Evolutionary conservation across 2,888 invertebrate species (phyloP).

Genomic region (Plebejus argus): DNA sequence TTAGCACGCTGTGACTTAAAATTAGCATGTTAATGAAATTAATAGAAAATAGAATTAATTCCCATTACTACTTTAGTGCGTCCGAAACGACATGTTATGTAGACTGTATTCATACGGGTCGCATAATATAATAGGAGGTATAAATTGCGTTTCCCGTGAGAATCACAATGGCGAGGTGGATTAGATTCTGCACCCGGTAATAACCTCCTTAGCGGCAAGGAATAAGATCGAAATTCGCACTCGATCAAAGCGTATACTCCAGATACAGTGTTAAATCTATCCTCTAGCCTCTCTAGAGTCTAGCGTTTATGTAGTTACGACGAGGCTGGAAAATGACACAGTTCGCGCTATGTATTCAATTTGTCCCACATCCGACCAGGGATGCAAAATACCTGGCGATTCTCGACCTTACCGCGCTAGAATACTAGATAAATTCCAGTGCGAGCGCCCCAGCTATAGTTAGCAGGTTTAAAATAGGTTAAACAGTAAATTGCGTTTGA

Average conservation of each 20-base stretch:
- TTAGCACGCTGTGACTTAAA: no score
- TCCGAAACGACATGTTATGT: no score
- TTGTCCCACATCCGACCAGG: slow-evolving; percentile 16
- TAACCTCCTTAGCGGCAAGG: not conserved
- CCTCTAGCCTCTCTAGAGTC: no score
- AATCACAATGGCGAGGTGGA: not conserved
- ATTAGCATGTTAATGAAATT: no score
- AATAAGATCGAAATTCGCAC: not conserved
- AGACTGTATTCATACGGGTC: not conserved
- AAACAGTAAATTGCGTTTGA: slow-evolving; percentile 58
- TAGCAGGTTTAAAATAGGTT: slow-evolving; percentile 39
- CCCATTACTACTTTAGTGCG: no score
- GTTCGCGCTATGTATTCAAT: slow-evolving; percentile 34
- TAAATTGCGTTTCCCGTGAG: not conserved
- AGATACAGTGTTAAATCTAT: not conserved
- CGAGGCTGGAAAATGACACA: slow-evolving; percentile 25
- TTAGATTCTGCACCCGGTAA: not conserved
- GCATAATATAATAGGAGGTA: not conserved
- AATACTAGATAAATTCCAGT: slow-evolving; percentile 37
- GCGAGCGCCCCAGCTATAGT: slow-evolving; percentile 34
- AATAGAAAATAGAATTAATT: no score
- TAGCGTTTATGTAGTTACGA: slow-evolving; percentile 32
- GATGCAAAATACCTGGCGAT: not conserved
- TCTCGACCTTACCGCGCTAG: slow-evolving; percentile 14
- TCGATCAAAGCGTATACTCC: not conserved